These are phyloP conservation scores for Listronotus oregonensis DNA, from an alignment of 1,140 invertebrate species.

Conservation along the genomic window DNA sequence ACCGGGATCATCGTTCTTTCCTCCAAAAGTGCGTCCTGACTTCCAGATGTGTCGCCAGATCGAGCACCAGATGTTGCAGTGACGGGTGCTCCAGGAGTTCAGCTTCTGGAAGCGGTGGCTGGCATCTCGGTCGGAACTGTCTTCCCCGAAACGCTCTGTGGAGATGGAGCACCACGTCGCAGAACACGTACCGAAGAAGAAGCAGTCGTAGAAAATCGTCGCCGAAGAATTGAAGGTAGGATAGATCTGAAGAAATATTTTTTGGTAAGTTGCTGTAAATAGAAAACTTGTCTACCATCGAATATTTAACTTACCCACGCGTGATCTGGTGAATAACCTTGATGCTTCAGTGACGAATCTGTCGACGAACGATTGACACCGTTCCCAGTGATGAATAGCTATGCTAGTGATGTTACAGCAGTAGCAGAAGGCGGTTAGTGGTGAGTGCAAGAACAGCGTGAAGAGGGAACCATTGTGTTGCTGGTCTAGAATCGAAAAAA, in stretches of 20 bases:
- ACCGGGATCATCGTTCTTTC: slow-evolving; percentile 72
- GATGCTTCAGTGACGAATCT: slow-evolving; percentile 89
- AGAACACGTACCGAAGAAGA: slow-evolving; percentile 90
- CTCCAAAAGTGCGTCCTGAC: slow-evolving; percentile 76
- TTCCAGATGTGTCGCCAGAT: slow-evolving; percentile 81
- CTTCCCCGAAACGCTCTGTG: slow-evolving; percentile 82
- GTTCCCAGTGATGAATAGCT: slow-evolving; percentile 86
- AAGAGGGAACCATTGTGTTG: slow-evolving; percentile 92
- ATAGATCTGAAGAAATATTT: slow-evolving; percentile 42
- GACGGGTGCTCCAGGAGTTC: slow-evolving; percentile 88
- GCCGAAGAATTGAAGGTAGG: slow-evolving; percentile 86
- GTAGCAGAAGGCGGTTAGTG: slow-evolving; percentile 90
- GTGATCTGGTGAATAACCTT: slow-evolving; percentile 77
- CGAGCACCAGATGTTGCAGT: slow-evolving; percentile 79
- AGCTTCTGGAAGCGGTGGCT: slow-evolving; percentile 83
- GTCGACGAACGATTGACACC: slow-evolving; percentile 86
- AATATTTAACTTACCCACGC: slow-evolving; percentile 80
- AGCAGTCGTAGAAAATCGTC: slow-evolving; percentile 92
- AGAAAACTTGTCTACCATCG: no score
- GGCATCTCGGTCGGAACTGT: slow-evolving; percentile 81
- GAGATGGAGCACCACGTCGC: slow-evolving; percentile 83
- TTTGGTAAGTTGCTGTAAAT: no score
- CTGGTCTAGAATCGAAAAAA: slow-evolving; percentile 67
- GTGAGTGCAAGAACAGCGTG: slow-evolving; percentile 93
- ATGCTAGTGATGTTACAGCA: slow-evolving; percentile 88